Conservation (phyloP, 1,140 invertebrate genomes). For the Drosophila hydei region DNA sequence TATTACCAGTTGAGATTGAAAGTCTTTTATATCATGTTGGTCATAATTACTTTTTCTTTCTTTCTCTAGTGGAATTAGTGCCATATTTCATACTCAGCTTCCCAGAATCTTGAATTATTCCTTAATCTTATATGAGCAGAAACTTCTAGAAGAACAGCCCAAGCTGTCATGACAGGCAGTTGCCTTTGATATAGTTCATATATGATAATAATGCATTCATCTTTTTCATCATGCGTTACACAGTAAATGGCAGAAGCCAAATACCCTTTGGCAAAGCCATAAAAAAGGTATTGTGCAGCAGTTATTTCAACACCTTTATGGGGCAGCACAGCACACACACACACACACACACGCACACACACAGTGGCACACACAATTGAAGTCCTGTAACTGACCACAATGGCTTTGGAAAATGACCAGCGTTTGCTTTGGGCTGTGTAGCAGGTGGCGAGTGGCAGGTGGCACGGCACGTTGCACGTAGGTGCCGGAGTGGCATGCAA, state of each 20-base stretch:
- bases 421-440: constrained; percentile 1
- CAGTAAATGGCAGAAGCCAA: background rate
- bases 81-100: too few species aligned
- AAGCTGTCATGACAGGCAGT: too few species aligned
- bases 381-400: constrained; percentile 44
- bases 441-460: constrained; percentile 9
- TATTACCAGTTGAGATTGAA: too few species aligned
- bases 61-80: too few species aligned
- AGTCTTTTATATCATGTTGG: too few species aligned
- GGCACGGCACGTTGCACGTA: constrained; percentile 18
- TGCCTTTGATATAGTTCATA: too few species aligned
- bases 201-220: too few species aligned
- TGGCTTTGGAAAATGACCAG: constrained; percentile 67
- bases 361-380: constrained; percentile 11
- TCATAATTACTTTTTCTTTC: too few species aligned
- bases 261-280: constrained; percentile 9
- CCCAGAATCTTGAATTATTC: too few species aligned
- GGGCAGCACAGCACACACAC: constrained; percentile 28
- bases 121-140: too few species aligned
- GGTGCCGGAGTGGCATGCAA: constrained; percentile 63
- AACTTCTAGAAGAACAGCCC: too few species aligned
- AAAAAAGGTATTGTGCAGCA: constrained; percentile 56
- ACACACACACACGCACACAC: constrained; percentile 14
- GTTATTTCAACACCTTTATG: constrained; percentile 81
- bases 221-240: background rate